A percentile compares a stretch with the other conserved stretches of the same genome.
phyloP scores from a whole-genome alignment of 2,113 vertebrate genomes.

The Bucco capensis region DNA sequence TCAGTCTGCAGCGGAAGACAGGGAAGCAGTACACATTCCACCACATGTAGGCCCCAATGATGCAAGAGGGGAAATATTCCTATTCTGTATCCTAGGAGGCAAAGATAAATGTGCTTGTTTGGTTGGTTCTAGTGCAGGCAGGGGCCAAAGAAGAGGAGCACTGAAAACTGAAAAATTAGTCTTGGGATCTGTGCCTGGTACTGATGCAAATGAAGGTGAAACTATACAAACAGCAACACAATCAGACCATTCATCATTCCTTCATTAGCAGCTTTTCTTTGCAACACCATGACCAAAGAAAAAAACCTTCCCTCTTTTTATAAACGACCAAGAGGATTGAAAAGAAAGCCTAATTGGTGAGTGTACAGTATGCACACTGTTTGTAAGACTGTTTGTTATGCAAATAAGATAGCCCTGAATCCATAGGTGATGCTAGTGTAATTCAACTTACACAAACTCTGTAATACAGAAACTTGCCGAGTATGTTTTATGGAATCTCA shows the following conservation, averaged over 20 bases:
- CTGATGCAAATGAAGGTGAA: constrained; percentile 79
- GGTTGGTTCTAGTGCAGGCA: constrained; percentile 4
- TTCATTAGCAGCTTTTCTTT: constrained; percentile 74
- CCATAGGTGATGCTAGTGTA: neutral
- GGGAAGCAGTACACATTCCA: neutral
- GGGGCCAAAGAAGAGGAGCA: constrained; percentile 45
- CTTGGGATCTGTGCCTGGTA: constrained; percentile 77
- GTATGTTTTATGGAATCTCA: neutral
- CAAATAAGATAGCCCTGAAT: constrained; percentile 38
- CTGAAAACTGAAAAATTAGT: constrained; percentile 59
- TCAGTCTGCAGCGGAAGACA: neutral
- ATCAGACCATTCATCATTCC: constrained; percentile 73
- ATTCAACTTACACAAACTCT: constrained; percentile 14
- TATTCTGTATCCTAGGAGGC: neutral
- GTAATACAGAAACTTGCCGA: neutral
- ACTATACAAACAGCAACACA: constrained; percentile 77
- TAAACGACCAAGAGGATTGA: constrained; percentile 10
- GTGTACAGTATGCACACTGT: neutral
- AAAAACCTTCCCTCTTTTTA: constrained; percentile 57
- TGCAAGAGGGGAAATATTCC: neutral
- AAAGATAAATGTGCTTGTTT: constrained; percentile 50
- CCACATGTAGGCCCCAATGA: neutral
- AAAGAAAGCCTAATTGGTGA: constrained; percentile 69
- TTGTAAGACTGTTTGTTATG: constrained; percentile 34
- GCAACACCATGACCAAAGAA: constrained; percentile 34